Evolutionary conservation across 2,113 vertebrate species (phyloP).

Genomic region (Apaloderma vittatum): DNA sequence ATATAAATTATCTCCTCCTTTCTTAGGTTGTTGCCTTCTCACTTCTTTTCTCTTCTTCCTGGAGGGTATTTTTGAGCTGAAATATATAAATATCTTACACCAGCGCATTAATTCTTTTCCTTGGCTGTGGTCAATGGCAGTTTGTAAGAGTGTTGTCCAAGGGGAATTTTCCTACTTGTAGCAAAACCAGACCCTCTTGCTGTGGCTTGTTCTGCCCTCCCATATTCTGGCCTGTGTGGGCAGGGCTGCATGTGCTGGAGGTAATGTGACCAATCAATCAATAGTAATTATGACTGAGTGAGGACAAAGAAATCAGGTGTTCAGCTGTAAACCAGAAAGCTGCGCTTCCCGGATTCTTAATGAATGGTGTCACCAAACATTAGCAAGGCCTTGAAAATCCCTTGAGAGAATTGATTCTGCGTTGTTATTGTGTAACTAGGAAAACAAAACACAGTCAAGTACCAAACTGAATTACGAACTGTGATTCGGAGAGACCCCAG

Average conservation of each 20-base stretch:
- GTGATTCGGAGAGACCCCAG: not conserved
- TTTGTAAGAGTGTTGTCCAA: not conserved
- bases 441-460: conserved; percentile 28
- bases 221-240: not conserved
- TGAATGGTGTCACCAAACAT: not conserved
- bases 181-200: not conserved
- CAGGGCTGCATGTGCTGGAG: not conserved
- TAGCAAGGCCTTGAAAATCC: not conserved
- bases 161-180: not conserved
- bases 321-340: not conserved
- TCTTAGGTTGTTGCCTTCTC: conserved; percentile 21
- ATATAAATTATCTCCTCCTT: conserved; percentile 26
- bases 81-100: not conserved
- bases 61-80: not conserved
- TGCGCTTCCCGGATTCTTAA: not conserved
- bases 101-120: not conserved
- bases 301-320: not conserved
- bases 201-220: not conserved
- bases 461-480: not conserved
- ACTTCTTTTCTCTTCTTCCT: conserved; percentile 31
- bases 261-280: not conserved
- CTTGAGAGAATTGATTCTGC: not conserved
- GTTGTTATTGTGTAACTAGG: not conserved
- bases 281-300: not conserved
- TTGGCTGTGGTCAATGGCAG: not conserved